Percentiles rank a stretch among this genome's conserved stretches.
Evolutionary conservation across 2,113 vertebrate species (phyloP).

Genomic region (Myrmophylax atrothorax): DNA sequence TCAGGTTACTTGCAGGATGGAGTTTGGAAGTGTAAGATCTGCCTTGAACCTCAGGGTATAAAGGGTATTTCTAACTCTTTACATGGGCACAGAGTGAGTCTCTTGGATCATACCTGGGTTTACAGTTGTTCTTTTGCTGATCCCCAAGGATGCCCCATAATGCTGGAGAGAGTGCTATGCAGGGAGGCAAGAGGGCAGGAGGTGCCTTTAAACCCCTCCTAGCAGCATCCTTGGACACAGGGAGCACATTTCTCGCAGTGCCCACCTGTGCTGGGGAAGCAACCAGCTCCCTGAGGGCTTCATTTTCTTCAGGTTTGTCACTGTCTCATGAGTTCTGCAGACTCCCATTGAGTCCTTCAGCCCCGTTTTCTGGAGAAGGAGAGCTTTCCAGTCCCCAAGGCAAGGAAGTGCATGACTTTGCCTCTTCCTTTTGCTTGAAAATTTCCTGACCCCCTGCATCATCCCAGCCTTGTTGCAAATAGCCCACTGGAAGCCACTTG

Average conservation of each 20-base stretch:
- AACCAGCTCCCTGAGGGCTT: background rate
- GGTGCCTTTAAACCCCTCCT: background rate
- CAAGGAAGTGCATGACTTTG: background rate
- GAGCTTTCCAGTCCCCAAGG: background rate
- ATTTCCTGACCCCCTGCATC: background rate
- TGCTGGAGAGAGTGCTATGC: background rate
- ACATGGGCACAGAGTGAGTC: background rate
- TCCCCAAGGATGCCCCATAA: background rate
- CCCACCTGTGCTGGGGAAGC: rapidly evolving
- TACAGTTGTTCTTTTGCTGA: background rate
- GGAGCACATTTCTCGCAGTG: background rate
- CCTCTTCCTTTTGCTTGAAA: background rate
- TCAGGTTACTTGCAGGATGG: background rate
- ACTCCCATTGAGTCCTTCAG: background rate
- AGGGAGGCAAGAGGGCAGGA: background rate
- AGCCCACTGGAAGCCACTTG: rapidly evolving
- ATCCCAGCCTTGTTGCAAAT: background rate
- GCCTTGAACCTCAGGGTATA: background rate
- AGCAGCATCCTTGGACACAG: background rate
- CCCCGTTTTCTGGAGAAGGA: background rate
- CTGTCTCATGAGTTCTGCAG: background rate
- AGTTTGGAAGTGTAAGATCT: background rate
- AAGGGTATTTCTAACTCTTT: background rate
- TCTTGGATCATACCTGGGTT: background rate
- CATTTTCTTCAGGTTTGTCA: background rate